Evolutionary conservation across 2,797 vertebrate species (phyloP).

Genomic region (Scleropages formosus): DNA sequence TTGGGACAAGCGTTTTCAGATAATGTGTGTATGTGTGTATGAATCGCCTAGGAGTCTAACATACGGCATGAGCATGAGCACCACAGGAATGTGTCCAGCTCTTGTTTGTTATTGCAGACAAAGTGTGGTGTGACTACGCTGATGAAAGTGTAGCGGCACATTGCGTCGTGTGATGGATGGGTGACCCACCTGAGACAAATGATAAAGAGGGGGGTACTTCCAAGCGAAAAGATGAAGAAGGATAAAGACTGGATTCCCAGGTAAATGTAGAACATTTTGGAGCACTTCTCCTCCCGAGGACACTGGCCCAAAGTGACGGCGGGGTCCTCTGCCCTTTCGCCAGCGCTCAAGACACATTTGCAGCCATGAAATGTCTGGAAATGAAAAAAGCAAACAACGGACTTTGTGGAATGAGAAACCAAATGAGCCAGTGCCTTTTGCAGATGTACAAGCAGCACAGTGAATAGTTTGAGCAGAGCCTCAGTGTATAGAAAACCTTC

Average conservation of each 20-base stretch:
- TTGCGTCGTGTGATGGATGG: neutral
- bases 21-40: too few relatives aligned
- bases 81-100: too few relatives aligned
- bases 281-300: conserved; percentile 65
- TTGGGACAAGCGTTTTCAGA: too few relatives aligned
- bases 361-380: conserved; percentile 83
- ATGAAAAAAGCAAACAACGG: conserved; percentile 39
- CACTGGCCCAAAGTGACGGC: conserved; percentile 78
- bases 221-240: conserved; percentile 67
- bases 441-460: neutral
- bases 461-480: neutral
- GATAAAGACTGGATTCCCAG: conserved; percentile 63
- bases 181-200: conserved; percentile 72
- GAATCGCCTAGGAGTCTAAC: too few relatives aligned
- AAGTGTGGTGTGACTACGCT: too few relatives aligned
- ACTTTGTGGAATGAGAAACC: neutral
- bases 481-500: too few relatives aligned
- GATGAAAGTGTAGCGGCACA: too few relatives aligned
- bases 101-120: too few relatives aligned
- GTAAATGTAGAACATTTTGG: conserved; percentile 74
- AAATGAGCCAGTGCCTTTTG: neutral
- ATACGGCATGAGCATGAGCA: too few relatives aligned
- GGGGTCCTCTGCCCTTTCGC: conserved; percentile 54
- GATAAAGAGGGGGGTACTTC: conserved; percentile 67
- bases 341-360: conserved; percentile 69